Conservation (phyloP, 23 tunicate species). For the Halocynthia aurantium region DNA sequence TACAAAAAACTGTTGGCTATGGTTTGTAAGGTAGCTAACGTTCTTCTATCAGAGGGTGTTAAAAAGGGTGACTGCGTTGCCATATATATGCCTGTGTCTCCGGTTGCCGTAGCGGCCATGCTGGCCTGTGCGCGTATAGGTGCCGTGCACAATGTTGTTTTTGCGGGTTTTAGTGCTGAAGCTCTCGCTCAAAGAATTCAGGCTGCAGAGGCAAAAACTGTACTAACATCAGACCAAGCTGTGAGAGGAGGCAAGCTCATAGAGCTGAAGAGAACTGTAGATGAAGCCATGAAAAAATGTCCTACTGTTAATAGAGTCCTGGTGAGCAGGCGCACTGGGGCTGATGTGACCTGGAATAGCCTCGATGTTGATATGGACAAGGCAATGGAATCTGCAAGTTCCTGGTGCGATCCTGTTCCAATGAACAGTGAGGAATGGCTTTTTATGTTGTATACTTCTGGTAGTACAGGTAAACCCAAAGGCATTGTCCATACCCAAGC, state of each 20-base stretch:
- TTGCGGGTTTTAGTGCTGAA: slow-evolving; percentile 95
- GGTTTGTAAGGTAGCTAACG: slow-evolving; percentile 67
- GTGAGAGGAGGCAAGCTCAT: slow-evolving; percentile 90
- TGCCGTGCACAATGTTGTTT: slow-evolving; percentile 93
- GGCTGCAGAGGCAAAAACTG: slow-evolving; percentile 67
- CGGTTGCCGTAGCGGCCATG: slow-evolving; percentile 89
- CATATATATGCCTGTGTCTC: slow-evolving; percentile 96
- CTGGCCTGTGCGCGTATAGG: slow-evolving; percentile 95
- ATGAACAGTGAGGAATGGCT: slow-evolving; percentile 90
- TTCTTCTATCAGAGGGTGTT: slow-evolving; percentile 51
- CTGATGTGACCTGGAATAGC: slow-evolving; percentile 19
- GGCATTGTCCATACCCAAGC: slow-evolving; percentile 94
- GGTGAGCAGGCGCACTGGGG: slow-evolving; percentile 67
- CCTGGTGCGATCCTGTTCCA: slow-evolving; percentile 49
- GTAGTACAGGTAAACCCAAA: slow-evolving; percentile 99
- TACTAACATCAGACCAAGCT: slow-evolving; percentile 77
- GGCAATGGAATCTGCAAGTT: slow-evolving; percentile 30
- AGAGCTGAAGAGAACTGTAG: slow-evolving; percentile 78
- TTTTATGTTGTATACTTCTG: slow-evolving; percentile 94
- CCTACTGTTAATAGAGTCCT: slow-evolving; percentile 76
- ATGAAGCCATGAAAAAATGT: slow-evolving; percentile 71
- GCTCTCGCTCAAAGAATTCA: slow-evolving; percentile 92
- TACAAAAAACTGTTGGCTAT: slow-evolving; percentile 54
- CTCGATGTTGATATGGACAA: slow-evolving; percentile 78
- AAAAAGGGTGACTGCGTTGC: slow-evolving; percentile 92